Evolutionary conservation across 2,113 vertebrate genomes (phyloP), one percentile per base, ranked within the genome.

Genomic region (Todiramphus saurophagus): DNA sequence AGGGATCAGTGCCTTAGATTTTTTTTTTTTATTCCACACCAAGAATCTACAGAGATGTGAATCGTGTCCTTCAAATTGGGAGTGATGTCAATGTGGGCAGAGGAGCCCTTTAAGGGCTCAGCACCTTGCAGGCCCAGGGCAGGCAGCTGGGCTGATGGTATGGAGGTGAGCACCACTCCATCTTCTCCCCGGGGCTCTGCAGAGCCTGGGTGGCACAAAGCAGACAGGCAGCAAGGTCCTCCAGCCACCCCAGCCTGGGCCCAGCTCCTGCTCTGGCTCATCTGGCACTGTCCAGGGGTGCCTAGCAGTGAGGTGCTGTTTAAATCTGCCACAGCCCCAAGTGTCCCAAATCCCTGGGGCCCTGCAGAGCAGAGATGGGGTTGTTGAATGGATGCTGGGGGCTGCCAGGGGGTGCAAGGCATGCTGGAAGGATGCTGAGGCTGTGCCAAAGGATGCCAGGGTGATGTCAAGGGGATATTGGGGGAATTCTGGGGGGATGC

Each of bases 231-330:
- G 37, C 0, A 2, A 21, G 23, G 27, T 25, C 1, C 31, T 21
- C 3, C 4, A 9, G 10, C 43, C 56, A 17, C 14, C 46, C 37
- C 58, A 31, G 46, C 6, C 44, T 13, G 28, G 25, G 16, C 17
- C 16, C 0, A 1, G 63, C 27, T 63, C 48, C 64, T 12, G 75
- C 23, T 28, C n/a, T 3, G 1, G 28, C 55, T 68, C 14, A 5
- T 5, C 35, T 5, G 0, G 41, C 9, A 2, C 48, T 50, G 35
- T 63, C 60, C 59, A 13, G 27, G 59, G 64, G 17, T 10, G 37
- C 2, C 0, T 79, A 9, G 59, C 16, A 35, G 18, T 4, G 1
- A 3, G 64, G 14, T 2, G 25, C 37, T 43, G 25, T 2, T 58
- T 24, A 9, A 74, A 44, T 20, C 59, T 16, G 39, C 16, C 58